These are phyloP conservation scores for Caenorhabditis sinica DNA, from an alignment of 2,888 invertebrate species.

Conservation along the genomic window DNA sequence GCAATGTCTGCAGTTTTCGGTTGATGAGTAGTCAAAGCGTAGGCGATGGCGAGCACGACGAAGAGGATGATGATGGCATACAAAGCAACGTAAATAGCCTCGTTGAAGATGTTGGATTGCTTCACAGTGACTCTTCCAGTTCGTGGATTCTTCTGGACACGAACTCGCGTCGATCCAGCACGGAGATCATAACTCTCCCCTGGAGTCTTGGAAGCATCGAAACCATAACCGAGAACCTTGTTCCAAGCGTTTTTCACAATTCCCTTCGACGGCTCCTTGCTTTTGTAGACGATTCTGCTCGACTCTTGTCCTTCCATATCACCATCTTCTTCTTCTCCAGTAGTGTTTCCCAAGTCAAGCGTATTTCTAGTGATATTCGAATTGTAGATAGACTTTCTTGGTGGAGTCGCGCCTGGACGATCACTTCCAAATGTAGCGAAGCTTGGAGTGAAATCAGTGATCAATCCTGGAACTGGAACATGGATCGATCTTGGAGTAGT, in stretches of 20 bases:
- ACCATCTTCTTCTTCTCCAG: constrained; percentile 65
- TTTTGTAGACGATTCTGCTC: constrained; percentile 60
- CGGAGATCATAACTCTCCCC: constrained; percentile 71
- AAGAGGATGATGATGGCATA: constrained; percentile 65
- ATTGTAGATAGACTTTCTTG: constrained; percentile 43
- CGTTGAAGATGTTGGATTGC: constrained; percentile 67
- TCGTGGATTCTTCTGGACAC: constrained; percentile 61
- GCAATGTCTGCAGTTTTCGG: constrained; percentile 26
- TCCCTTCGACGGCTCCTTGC: constrained; percentile 37
- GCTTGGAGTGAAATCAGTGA: constrained; percentile 56
- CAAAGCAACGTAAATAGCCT: constrained; percentile 60
- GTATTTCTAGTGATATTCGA: constrained; percentile 17
- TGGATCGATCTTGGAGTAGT: constrained; percentile 37
- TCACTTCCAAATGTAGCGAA: constrained; percentile 48
- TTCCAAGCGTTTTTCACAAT: constrained; percentile 64
- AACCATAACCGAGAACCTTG: constrained; percentile 67
- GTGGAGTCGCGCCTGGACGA: constrained; percentile 68
- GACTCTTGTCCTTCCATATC: constrained; percentile 64
- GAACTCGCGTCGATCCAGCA: constrained; percentile 62
- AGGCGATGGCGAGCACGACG: constrained; percentile 69
- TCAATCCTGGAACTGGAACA: constrained; percentile 48
- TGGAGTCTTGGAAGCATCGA: constrained; percentile 60
- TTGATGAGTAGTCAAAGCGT: constrained; percentile 30
- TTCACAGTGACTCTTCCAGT: constrained; percentile 65
- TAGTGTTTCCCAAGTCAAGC: constrained; percentile 59